Percentiles rank a stretch among this genome's conserved stretches.
phyloP scores from a whole-genome alignment of 2,888 invertebrate species.

The Theretra japonica region DNA sequence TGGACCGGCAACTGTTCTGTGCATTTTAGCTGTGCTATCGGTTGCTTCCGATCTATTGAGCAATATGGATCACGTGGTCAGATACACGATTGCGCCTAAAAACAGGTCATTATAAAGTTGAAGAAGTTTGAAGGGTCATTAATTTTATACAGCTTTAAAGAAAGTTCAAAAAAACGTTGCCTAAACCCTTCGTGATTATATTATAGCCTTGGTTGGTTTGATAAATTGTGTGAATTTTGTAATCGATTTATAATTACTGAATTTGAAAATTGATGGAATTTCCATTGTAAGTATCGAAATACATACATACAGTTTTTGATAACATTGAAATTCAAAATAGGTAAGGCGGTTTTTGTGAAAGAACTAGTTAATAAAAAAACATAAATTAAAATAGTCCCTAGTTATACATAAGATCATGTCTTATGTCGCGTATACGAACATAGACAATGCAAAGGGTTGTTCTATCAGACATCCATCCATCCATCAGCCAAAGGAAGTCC shows the following conservation, averaged over 20 bases:
- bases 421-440: too few relatives aligned
- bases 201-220: neutral
- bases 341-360: too few relatives aligned
- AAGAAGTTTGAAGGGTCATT: constrained; percentile 63
- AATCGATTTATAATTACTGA: neutral
- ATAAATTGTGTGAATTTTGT: neutral
- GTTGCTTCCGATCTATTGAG: constrained; percentile 70
- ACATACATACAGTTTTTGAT: too few relatives aligned
- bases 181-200: neutral
- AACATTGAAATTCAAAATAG: too few relatives aligned
- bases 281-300: too few relatives aligned
- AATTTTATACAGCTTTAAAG: constrained; percentile 60
- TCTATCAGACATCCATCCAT: too few relatives aligned
- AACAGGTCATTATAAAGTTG: constrained; percentile 70
- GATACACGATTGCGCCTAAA: constrained; percentile 68
- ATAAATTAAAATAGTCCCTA: too few relatives aligned
- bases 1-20: constrained; percentile 10
- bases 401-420: too few relatives aligned
- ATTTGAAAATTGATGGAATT: too few relatives aligned
- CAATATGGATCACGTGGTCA: constrained; percentile 74
- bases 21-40: constrained; percentile 64
- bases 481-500: too few relatives aligned
- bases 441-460: too few relatives aligned
- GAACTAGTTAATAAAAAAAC: too few relatives aligned
- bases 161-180: neutral